phyloP scores from a whole-genome alignment of 2,797 vertebrate species.

The Sebastes minor region DNA sequence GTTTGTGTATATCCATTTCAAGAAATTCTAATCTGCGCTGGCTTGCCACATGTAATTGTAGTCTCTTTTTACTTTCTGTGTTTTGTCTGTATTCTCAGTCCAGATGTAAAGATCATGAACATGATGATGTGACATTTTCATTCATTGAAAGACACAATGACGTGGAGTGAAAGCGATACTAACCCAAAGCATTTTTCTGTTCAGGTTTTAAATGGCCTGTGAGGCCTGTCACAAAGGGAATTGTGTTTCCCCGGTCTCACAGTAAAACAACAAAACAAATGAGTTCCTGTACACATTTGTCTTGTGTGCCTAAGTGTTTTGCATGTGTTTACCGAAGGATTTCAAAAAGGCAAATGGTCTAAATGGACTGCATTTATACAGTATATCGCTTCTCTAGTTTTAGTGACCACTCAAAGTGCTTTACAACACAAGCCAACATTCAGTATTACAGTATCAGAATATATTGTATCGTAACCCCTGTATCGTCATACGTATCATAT shows the following conservation, averaged over 20 bases:
- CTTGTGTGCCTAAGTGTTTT: conserved; percentile 5
- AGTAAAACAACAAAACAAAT: not conserved
- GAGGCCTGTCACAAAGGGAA: not conserved
- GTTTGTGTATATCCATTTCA: not conserved
- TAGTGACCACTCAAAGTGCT: not conserved
- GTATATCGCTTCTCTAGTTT: not conserved
- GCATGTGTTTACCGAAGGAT: conserved; percentile 27
- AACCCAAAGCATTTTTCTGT: not conserved
- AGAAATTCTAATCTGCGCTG: not conserved
- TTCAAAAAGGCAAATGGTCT: conserved; percentile 17
- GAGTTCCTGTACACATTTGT: not conserved
- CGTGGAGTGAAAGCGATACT: not conserved
- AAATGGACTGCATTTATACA: not conserved
- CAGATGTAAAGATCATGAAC: not conserved
- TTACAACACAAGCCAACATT: not conserved
- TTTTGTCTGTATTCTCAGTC: not conserved
- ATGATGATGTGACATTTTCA: not conserved
- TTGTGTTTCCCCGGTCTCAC: not conserved
- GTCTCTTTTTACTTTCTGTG: not conserved
- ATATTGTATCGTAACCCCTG: no score
- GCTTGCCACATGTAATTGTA: not conserved
- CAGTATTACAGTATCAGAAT: not conserved
- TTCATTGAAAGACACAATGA: not conserved
- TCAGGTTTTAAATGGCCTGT: not conserved
- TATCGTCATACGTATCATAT: no score